Evolutionary conservation across 2,888 invertebrate species (phyloP).

Genomic region (Hemithea aestivaria): DNA sequence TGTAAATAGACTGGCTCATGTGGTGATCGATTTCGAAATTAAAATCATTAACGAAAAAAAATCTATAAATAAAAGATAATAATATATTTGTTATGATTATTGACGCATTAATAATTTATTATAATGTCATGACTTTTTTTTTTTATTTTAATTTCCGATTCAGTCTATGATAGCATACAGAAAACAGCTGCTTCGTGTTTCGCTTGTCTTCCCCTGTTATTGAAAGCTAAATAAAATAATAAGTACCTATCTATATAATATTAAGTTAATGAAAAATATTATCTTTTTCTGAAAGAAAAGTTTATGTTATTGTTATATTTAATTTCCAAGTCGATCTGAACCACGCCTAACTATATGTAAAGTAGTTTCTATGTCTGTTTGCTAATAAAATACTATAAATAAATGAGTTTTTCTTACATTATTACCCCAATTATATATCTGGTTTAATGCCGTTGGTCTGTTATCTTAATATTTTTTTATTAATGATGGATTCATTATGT

Average conservation of each 20-base stretch:
- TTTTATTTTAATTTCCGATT: too few relatives aligned
- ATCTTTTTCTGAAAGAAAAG: neutral
- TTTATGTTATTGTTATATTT: too few relatives aligned
- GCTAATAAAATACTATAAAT: conserved; percentile 42
- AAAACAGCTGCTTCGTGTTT: too few relatives aligned
- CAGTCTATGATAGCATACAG: too few relatives aligned
- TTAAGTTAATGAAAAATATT: neutral
- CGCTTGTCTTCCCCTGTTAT: too few relatives aligned
- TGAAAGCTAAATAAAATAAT: too few relatives aligned
- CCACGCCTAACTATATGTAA: conserved; percentile 29
- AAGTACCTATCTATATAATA: neutral
- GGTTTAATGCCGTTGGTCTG: too few relatives aligned
- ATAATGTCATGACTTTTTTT: too few relatives aligned
- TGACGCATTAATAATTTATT: conserved; percentile 1
- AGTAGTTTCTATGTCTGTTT: conserved; percentile 40
- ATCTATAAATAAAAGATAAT: neutral
- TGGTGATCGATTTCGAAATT: conserved; percentile 12
- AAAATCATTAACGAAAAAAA: conserved; percentile 3
- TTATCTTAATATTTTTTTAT: too few relatives aligned
- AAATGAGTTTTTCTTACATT: conserved; percentile 7
- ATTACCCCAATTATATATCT: too few relatives aligned
- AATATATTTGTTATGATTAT: neutral
- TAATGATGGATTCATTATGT: too few relatives aligned
- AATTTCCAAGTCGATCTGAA: conserved; percentile 13
- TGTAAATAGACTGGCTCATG: conserved; percentile 30